Base-by-base conservation (phyloP, 1,140 invertebrate genomes). In the Cydia splendana region DNA sequence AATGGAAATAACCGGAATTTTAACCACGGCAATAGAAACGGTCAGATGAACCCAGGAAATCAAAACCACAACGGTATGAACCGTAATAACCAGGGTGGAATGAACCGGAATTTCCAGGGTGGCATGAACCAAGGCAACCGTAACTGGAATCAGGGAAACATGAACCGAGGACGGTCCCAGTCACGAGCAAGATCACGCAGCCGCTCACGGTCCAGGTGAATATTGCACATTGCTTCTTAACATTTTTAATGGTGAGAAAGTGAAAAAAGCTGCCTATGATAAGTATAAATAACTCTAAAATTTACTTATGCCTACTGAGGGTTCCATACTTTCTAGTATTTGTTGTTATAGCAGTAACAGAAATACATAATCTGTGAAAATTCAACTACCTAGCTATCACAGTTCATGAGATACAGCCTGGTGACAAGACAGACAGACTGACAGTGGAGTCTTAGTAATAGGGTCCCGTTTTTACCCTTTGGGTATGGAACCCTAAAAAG, bases 151-250 rank as follows among this genome's bases (percentile, higher is more conserved):
- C 45, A 48, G 45, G n/a, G 53, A 9, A 57, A 57, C 53, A 57
- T 53, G 15, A 71, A 71, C 34, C 30, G 67, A 0, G 67, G 34
- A 38, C 34, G 67, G 15, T 71, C 67, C 18, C 67, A 71, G n/a
- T 18, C 67, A 34, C 15, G 30, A 12, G 65, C 34, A n/a, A 45
- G 15, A 71, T 38, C 67, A 71, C 30, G n/a, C 15, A 71, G 67
- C 30, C 67, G 67, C n/a, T 71, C 67, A 0, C 5, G 67, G 2
- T 71, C 67, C n/a, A 71, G 67, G 67, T 38, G 38, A 42, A 18
- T 30, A 30, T 30, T 30, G 30, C 30, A 30, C 30, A 30, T 30
- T 30, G 30, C 30, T 30, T 30, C 18, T 67, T 30, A 67, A 5
- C 28, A 1, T 67, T 13, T 28, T 67, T 13, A 4, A 4, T 51